Conservation (phyloP, 64 coral and sea anemone species). For the Actinia tenebrosa region DNA sequence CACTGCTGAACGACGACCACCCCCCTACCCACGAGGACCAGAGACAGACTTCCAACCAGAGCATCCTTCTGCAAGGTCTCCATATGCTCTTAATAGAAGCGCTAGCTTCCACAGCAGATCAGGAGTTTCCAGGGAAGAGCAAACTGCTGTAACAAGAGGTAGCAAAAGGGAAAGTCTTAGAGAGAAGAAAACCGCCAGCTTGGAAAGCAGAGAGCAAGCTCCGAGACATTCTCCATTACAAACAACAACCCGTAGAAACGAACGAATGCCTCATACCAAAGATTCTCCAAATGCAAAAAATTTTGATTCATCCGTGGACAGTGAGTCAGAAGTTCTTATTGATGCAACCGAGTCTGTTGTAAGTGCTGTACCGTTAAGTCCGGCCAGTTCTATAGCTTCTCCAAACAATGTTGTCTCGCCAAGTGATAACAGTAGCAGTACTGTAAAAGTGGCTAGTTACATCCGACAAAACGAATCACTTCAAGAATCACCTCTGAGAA, state of each 20-base stretch:
- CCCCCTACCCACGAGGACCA: background rate
- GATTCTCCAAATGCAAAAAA: background rate
- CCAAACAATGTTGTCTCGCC: background rate
- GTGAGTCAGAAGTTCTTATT: slow-evolving; percentile 4
- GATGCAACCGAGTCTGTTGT: slow-evolving; percentile 2
- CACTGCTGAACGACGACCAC: background rate
- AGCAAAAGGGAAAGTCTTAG: background rate
- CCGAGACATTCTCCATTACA: background rate
- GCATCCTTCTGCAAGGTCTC: background rate
- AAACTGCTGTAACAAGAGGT: background rate
- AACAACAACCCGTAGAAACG: background rate
- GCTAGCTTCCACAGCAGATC: background rate
- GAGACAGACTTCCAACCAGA: background rate
- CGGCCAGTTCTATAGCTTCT: background rate
- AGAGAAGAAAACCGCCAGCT: background rate
- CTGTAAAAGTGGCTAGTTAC: background rate
- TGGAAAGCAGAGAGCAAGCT: background rate
- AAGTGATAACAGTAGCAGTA: background rate
- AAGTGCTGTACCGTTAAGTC: slow-evolving; percentile 1
- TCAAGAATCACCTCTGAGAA: background rate
- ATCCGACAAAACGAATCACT: background rate
- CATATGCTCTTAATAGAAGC: background rate
- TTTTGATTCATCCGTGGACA: background rate
- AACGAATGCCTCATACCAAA: background rate
- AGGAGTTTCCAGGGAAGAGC: background rate